Evolutionary conservation across 2,797 vertebrate genomes (phyloP).

Genomic region (Clarias platycephalus): DNA sequence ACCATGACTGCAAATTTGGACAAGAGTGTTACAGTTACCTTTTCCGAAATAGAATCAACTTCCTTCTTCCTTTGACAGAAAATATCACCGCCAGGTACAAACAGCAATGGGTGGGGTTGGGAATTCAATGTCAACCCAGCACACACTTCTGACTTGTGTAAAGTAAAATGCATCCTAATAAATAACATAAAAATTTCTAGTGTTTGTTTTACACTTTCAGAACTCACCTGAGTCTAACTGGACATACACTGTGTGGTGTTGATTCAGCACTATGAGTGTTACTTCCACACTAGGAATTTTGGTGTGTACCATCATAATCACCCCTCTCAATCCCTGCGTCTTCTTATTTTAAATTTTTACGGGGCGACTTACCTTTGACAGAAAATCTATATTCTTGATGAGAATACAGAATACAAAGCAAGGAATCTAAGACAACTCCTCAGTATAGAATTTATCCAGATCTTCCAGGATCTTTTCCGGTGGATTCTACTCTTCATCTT

Average conservation of each 20-base stretch:
- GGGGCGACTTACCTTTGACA: background rate
- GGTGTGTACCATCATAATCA: background rate
- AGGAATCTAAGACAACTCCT: background rate
- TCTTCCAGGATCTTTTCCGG: background rate
- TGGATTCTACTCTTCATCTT: background rate
- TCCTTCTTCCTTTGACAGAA: background rate
- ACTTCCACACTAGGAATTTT: too few relatives aligned
- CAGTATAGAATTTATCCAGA: background rate
- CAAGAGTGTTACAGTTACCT: background rate
- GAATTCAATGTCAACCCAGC: conserved; percentile 2
- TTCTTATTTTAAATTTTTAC: background rate
- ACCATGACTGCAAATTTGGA: background rate
- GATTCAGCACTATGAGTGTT: too few relatives aligned
- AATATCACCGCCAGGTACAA: background rate
- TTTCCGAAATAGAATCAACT: background rate
- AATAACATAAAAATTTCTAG: too few relatives aligned
- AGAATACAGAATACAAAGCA: background rate
- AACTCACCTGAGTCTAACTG: too few relatives aligned
- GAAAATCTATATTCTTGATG: background rate
- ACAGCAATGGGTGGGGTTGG: background rate
- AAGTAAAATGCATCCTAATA: background rate
- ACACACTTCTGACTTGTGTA: background rate
- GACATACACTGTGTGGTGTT: too few relatives aligned
- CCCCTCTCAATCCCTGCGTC: too few relatives aligned
- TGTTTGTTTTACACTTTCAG: too few relatives aligned